phyloP scores from a whole-genome alignment of 2,888 invertebrate species.

The Leptopilina syphax region DNA sequence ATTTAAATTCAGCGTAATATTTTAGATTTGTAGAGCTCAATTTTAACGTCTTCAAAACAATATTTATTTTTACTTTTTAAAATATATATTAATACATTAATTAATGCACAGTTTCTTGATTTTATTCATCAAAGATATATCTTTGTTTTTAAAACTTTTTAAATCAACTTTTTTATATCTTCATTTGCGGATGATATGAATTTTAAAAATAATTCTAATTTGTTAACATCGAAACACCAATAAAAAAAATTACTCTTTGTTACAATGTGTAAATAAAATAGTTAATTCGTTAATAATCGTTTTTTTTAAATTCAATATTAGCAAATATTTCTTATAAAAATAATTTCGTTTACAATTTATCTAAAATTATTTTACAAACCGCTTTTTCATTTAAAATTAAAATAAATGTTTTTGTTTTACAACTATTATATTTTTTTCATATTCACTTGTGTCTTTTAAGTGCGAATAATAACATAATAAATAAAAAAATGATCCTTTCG shows the following conservation, averaged over 20 bases:
- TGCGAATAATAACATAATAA: no score
- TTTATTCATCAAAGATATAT: constrained; percentile 5
- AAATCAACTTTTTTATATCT: background rate
- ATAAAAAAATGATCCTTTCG: no score
- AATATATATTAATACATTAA: constrained; percentile 35
- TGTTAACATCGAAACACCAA: background rate
- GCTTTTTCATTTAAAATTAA: no score
- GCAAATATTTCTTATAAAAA: no score
- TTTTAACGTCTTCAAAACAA: background rate
- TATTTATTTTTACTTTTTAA: constrained; percentile 33
- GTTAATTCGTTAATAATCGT: background rate
- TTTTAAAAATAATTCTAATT: background rate
- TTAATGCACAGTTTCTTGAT: background rate
- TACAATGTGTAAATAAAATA: constrained; percentile 9
- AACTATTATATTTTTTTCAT: no score
- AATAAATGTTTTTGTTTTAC: no score
- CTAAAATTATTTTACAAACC: no score
- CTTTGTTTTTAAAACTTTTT: background rate
- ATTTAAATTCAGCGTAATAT: constrained; percentile 29
- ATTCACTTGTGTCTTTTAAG: no score
- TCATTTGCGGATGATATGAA: background rate
- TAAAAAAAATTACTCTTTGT: background rate
- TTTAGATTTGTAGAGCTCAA: constrained; percentile 12
- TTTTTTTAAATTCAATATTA: background rate
- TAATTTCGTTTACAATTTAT: no score